Percentiles rank a stretch among this genome's conserved stretches.
Evolutionary conservation across 2,113 vertebrate genomes (phyloP).

Genomic region (Ranitomeya imitator): DNA sequence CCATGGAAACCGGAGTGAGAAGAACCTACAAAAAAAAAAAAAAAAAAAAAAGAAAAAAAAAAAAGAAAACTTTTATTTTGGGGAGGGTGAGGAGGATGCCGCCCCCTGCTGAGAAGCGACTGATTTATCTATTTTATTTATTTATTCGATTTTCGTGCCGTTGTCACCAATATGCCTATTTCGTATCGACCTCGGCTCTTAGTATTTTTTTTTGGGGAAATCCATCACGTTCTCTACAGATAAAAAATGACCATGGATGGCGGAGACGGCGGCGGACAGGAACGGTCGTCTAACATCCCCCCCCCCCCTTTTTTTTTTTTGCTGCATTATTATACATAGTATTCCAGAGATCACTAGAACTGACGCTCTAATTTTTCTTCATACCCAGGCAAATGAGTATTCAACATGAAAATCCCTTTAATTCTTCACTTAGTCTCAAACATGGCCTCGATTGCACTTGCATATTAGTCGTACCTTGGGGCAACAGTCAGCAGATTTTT

Average conservation of each 20-base stretch:
- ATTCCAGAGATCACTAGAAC: neutral
- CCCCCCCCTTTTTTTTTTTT: too few species aligned
- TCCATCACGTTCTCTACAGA: neutral
- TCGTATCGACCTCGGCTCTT: neutral
- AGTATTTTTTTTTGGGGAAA: neutral
- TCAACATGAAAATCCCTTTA: neutral
- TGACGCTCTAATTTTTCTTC: neutral
- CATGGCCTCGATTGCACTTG: too few species aligned
- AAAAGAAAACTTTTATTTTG: slow-evolving; percentile 48
- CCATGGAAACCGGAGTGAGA: slow-evolving; percentile 48
- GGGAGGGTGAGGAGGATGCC: slow-evolving; percentile 33
- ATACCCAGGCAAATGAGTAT: neutral
- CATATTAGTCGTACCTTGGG: too few species aligned
- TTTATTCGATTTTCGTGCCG: neutral
- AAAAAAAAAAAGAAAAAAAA: slow-evolving; percentile 44
- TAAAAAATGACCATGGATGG: neutral
- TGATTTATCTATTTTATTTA: slow-evolving; percentile 46
- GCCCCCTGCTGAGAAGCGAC: slow-evolving; percentile 42
- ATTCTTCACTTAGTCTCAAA: neutral
- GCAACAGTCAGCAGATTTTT: too few species aligned
- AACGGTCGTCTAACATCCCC: neutral
- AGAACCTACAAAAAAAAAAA: slow-evolving; percentile 27
- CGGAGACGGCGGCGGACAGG: neutral
- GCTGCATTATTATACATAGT: too few species aligned
- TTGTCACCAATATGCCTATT: slow-evolving; percentile 8